Evolutionary conservation across 2,888 invertebrate genomes (phyloP).

Genomic region (Antheraea yamamai): DNA sequence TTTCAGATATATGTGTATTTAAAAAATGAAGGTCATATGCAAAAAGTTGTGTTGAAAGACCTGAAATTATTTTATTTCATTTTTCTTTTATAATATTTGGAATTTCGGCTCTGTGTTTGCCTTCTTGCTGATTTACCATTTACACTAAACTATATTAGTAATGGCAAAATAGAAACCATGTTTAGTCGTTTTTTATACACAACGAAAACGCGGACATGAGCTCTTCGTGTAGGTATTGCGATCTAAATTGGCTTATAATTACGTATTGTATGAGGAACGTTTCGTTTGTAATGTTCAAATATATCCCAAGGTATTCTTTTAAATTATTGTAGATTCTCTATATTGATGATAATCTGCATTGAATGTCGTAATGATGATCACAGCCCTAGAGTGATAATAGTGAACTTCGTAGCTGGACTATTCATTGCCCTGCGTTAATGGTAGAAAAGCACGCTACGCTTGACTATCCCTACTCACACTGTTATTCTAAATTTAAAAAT

Average conservation of each 20-base stretch:
- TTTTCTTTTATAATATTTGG: not conserved
- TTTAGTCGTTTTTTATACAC: not conserved
- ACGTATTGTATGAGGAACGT: not conserved
- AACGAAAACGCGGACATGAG: not conserved
- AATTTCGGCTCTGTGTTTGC: not conserved
- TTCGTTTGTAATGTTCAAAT: not conserved
- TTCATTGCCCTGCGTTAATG: slow-evolving; percentile 82
- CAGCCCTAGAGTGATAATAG: slow-evolving; percentile 22
- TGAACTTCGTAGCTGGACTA: slow-evolving; percentile 56
- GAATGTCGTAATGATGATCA: slow-evolving; percentile 10
- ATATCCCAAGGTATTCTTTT: not conserved
- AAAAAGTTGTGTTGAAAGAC: not conserved
- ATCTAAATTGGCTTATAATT: not conserved
- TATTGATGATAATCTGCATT: slow-evolving; percentile 3
- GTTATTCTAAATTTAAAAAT: slow-evolving; percentile 17
- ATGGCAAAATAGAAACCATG: not conserved
- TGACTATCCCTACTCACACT: slow-evolving; percentile 63
- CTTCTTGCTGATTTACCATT: not conserved
- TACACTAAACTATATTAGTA: not conserved
- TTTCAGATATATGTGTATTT: too few species aligned
- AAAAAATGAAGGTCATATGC: too few species aligned
- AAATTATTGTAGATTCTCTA: not conserved
- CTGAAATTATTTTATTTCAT: not conserved
- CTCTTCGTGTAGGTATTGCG: not conserved
- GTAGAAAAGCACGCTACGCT: slow-evolving; percentile 74